A percentile compares a stretch with the other conserved stretches of the same genome.
Conservation (phyloP, 2,888 invertebrate genomes). For the Drosophila quinaria region DNA sequence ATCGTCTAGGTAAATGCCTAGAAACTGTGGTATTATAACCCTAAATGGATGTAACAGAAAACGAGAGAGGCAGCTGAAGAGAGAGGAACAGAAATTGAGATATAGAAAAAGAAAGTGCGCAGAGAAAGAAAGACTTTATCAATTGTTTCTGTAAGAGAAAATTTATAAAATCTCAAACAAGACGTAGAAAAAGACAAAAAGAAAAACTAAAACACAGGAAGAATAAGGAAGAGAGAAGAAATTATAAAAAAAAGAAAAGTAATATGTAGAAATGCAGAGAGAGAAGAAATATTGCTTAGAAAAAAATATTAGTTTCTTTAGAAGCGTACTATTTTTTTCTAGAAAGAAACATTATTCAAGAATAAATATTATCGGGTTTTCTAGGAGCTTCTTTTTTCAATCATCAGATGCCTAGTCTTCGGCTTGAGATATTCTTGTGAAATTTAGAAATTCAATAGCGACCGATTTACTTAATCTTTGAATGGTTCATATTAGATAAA, state of each 20-base stretch:
- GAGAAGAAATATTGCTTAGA: neutral
- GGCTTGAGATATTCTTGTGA: neutral
- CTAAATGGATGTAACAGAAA: neutral
- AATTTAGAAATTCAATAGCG: neutral
- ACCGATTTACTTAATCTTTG: too few species aligned
- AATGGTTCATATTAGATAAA: too few species aligned
- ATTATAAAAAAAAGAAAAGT: too few species aligned
- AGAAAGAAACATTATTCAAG: neutral
- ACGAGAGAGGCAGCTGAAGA: neutral
- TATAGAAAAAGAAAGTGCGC: neutral
- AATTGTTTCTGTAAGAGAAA: too few species aligned
- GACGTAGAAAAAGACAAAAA: neutral
- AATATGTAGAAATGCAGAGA: neutral
- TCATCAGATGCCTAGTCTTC: neutral
- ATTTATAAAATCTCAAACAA: neutral
- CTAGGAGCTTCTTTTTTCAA: neutral
- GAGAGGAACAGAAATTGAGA: neutral
- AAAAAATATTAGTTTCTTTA: neutral
- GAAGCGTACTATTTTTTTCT: neutral
- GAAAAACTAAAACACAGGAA: neutral
- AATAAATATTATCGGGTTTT: neutral
- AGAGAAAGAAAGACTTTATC: too few species aligned
- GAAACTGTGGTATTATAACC: constrained; percentile 7
- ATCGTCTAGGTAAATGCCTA: constrained; percentile 43
- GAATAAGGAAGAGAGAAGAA: too few species aligned